Percentiles rank a stretch among this genome's conserved stretches.
phyloP scores from a whole-genome alignment of 2,888 invertebrate species.

The Deilephila elpenor region DNA sequence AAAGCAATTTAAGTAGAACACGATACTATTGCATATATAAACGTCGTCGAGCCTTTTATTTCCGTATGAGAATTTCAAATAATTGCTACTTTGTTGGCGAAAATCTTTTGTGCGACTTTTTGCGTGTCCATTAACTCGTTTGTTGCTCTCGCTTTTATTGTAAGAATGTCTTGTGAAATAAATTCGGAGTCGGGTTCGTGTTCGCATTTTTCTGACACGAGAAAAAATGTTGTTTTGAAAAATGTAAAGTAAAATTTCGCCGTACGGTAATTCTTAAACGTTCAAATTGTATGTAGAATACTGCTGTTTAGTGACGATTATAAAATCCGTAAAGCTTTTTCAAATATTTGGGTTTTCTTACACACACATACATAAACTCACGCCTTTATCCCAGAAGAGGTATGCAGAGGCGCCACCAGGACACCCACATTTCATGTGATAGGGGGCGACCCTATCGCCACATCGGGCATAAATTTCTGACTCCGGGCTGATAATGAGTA shows the following conservation, averaged over 20 bases:
- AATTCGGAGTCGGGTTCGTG: constrained; percentile 24
- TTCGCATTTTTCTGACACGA: constrained; percentile 4
- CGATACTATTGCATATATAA: constrained; percentile 21
- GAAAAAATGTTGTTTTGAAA: constrained; percentile 10
- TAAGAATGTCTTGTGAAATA: constrained; percentile 27
- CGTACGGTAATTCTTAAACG: background rate
- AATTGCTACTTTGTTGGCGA: constrained; percentile 35
- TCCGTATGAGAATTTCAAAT: constrained; percentile 31
- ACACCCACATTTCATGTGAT: too few relatives aligned
- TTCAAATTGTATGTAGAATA: background rate
- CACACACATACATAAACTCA: too few relatives aligned
- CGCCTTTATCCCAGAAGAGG: too few relatives aligned
- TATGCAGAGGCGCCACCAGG: too few relatives aligned
- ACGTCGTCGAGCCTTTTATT: constrained; percentile 26
- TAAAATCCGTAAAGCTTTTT: too few relatives aligned
- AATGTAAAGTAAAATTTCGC: background rate
- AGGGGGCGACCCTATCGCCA: too few relatives aligned
- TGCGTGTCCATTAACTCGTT: constrained; percentile 32
- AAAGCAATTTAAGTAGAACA: constrained; percentile 22
- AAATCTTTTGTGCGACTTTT: constrained; percentile 32
- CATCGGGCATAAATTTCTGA: too few relatives aligned
- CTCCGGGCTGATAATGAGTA: too few relatives aligned
- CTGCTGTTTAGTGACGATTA: too few relatives aligned
- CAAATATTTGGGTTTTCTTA: too few relatives aligned
- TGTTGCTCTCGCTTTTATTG: constrained; percentile 26